phyloP scores from a whole-genome alignment of 2,888 invertebrate species.

The Rhorus exstirpatorius region DNA sequence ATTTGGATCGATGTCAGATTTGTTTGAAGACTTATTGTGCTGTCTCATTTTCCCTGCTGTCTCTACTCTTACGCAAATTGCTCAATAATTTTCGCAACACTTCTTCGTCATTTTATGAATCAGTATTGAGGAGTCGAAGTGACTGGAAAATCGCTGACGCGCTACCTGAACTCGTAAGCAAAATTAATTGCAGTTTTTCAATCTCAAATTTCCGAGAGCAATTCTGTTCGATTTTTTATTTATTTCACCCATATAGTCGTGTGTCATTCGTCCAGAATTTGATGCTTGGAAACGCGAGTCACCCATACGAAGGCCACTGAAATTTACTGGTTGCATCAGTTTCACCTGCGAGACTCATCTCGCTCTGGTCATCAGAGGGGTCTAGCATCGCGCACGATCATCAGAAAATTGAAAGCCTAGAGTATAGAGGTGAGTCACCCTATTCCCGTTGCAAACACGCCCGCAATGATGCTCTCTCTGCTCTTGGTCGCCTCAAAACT shows the following conservation, averaged over 20 bases:
- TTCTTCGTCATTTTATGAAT: too few relatives aligned
- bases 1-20: too few relatives aligned
- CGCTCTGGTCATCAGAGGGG: slow-evolving; percentile 26
- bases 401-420: slow-evolving; percentile 72
- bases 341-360: slow-evolving; percentile 46
- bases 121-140: too few relatives aligned
- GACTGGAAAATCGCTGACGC: too few relatives aligned
- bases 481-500: slow-evolving; percentile 28
- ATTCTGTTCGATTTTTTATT: neutral
- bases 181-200: neutral
- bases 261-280: neutral
- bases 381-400: slow-evolving; percentile 52
- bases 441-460: slow-evolving; percentile 79
- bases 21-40: too few relatives aligned
- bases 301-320: slow-evolving; percentile 59
- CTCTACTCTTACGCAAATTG: too few relatives aligned
- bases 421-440: slow-evolving; percentile 79
- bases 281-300: slow-evolving; percentile 46
- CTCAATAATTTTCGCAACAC: too few relatives aligned
- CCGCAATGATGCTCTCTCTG: slow-evolving; percentile 55
- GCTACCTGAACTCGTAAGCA: too few relatives aligned
- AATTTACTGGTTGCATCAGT: slow-evolving; percentile 3
- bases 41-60: too few relatives aligned
- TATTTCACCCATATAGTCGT: neutral
- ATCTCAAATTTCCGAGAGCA: neutral